Evolutionary conservation across 1,140 invertebrate species (phyloP), one percentile per base, ranked within the genome.

Genomic region (Lysiphlebus fabarum): DNA sequence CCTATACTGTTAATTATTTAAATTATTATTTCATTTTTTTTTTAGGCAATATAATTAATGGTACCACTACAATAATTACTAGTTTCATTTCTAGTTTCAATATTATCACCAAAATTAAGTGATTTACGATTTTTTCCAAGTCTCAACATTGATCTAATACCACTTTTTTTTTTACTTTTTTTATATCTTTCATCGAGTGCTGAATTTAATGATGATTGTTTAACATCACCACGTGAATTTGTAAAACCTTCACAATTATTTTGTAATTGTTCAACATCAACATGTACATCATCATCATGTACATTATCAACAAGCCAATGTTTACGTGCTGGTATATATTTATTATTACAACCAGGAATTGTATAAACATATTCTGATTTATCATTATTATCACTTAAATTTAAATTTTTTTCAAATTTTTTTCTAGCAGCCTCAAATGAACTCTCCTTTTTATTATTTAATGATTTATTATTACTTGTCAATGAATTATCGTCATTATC

Each of bases 111-210:
- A 56, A 80, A 80, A 63, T 80, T 80, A 5, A 80, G 67, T 10
- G 77, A 79, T 62, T 80, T 80, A 10, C 78, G 61, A 66, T 80
- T 80, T 41, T 79, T 80, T 0, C 75, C 76, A 12, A 80, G 63
- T 38, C 91, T 84, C 62, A 92, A 88, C 86, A 92, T 91, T 6
- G 88, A 89, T 0, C 90, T 87, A 14, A 93, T 87, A 14, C 91
- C 91, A 66, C 89, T 89, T 69, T 90, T 90, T 72, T 90, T 88
- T 49, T 83, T 78, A 14, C 78, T 81, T 14, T 77, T 69, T 60
- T 87, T 86, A 58, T 85, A 82, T 65, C 87, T 86, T 62, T 83
- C 83, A 56, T 89, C 85, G 37, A 86, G 62, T 26, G 84, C 81
- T 34, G 85, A 82, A 79, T 87, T 84, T 44, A 90, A 65, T 0